phyloP scores from a whole-genome alignment of 2,888 invertebrate species.

The Pinctada fucata region DNA sequence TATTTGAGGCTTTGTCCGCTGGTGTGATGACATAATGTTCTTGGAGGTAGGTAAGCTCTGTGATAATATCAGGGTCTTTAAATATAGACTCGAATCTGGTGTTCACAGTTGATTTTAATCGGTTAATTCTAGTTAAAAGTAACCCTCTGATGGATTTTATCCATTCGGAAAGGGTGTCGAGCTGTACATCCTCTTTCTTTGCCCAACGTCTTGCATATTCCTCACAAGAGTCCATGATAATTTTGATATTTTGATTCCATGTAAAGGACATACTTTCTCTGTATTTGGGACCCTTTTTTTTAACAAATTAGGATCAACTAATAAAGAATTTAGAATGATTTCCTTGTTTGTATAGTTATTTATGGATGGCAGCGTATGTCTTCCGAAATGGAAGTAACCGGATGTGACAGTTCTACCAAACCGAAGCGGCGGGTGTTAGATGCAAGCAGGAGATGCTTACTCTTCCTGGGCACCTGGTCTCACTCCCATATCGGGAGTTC shows the following conservation, averaged over 20 bases:
- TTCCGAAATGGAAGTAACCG: too few species aligned
- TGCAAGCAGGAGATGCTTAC: too few species aligned
- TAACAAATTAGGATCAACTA: too few species aligned
- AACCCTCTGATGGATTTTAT: not conserved
- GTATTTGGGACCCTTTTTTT: not conserved
- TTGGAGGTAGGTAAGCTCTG: not conserved
- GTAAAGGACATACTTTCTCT: not conserved
- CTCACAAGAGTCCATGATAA: not conserved
- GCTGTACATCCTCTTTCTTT: not conserved
- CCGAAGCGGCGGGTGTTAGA: too few species aligned
- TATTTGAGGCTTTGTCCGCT: not conserved
- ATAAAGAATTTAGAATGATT: too few species aligned
- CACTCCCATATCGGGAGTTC: too few species aligned
- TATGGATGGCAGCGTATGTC: too few species aligned
- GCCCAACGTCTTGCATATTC: not conserved
- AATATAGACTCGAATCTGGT: not conserved
- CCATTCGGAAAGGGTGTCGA: not conserved
- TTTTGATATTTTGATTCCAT: not conserved
- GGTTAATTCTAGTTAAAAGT: not conserved
- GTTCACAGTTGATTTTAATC: not conserved
- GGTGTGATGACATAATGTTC: not conserved
- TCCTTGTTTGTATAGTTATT: too few species aligned
- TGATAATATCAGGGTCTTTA: not conserved
- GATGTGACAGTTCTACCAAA: too few species aligned
- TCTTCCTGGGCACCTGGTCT: too few species aligned